Percentiles rank a stretch among this genome's conserved stretches.
These are phyloP conservation scores for Otolemur crassicaudatus DNA, from an alignment of 2,797 vertebrate species.

Conservation along the genomic window DNA sequence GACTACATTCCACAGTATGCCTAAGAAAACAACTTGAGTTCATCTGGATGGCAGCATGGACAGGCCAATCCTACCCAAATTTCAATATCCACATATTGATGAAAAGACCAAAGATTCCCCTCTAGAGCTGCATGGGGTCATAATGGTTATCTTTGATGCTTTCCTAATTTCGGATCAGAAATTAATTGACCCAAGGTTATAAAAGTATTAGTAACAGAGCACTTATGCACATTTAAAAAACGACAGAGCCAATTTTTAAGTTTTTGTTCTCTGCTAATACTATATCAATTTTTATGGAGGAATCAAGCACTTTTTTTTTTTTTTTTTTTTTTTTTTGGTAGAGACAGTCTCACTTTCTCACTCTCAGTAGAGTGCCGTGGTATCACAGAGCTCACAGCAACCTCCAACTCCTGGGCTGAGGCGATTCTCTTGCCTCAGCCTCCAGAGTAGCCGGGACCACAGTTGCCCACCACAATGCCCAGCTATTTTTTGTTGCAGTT, in stretches of 20 bases:
- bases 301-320: background rate
- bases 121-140: background rate
- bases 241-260: background rate
- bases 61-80: background rate
- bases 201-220: constrained; percentile 11
- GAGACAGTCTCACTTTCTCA: too few relatives aligned
- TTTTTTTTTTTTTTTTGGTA: background rate
- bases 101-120: background rate
- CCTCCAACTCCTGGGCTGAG: too few relatives aligned
- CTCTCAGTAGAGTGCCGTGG: too few relatives aligned
- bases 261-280: background rate
- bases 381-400: too few relatives aligned
- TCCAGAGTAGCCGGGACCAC: too few relatives aligned
- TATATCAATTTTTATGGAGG: too few relatives aligned
- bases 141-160: background rate
- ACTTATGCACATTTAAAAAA: background rate
- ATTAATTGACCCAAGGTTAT: background rate
- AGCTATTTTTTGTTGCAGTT: too few relatives aligned
- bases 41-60: background rate
- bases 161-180: constrained; percentile 23
- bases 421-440: too few relatives aligned
- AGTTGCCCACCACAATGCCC: too few relatives aligned
- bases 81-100: background rate
- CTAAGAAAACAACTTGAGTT: background rate
- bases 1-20: background rate